Base-by-base conservation (phyloP, 2,888 invertebrate genomes). In the Agonum fuliginosum region DNA sequence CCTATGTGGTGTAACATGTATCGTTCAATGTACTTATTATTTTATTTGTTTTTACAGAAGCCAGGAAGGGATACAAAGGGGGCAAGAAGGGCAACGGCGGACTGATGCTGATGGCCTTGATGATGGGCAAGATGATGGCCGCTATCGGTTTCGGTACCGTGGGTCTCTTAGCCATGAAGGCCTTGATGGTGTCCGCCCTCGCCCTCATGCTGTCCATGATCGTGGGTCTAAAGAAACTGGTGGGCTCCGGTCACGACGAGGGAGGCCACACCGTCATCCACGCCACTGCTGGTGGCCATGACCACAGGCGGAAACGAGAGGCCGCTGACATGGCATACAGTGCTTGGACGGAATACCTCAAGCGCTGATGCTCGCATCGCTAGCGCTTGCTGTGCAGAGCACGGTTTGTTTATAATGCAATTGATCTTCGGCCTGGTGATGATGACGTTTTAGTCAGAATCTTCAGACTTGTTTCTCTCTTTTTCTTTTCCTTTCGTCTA, bases 101-200 rank as follows among this genome's bases (percentile, higher is more conserved):
- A 0, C 83, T 93, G 0, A 83, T 91, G 82, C 81, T 91, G 72
- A 86, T 93, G 81, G 93, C 93, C 0, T 82, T 94, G 80, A 92
- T 94, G 93, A 93, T 94, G 87, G 94, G 93, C 76, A 95, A 94
- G 85, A 92, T 93, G 83, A 86, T 95, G 83, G 93, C 93, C 0
- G 93, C 94, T 0, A 88, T 94, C 72, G 94, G 94, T 46, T 89
- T 95, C 6, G 94, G 94, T 30, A 93, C 93, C 10, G 87, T 95
- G 1, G 94, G 92, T 80, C 90, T 94, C 0, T 85, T 95, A 0
- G 93, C 95, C 19, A 92, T 94, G 93, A 95, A 95, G 81, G 87
- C 87, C 10, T 83, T 87, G 3, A 87, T 87, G 85, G 87, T 87
- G 22, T 93, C 94, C 54, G 92, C 93, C 0, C 84, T 94, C 75